A percentile compares a stretch with the other conserved stretches of the same genome.
Conservation (phyloP, 2,888 invertebrate genomes). For the Anodontia alba region DNA sequence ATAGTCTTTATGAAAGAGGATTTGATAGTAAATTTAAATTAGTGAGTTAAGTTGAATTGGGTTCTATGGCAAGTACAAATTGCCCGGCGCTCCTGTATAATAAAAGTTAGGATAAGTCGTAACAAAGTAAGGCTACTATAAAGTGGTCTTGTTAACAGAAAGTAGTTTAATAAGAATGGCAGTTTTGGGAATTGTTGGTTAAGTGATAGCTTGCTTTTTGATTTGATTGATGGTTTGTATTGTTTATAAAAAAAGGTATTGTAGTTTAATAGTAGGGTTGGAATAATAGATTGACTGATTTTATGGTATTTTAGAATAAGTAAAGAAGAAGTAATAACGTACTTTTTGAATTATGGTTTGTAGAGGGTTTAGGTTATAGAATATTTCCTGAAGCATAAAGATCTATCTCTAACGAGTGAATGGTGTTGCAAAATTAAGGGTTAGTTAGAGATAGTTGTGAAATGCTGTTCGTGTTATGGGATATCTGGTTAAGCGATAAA, state of each 20-base stretch:
- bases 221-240: background rate
- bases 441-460: conserved; percentile 25
- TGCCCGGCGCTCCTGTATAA: no score
- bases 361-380: conserved; percentile 14
- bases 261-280: background rate
- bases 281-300: background rate
- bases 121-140: no score
- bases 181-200: background rate
- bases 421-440: conserved; percentile 33
- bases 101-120: no score
- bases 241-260: background rate
- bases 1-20: no score
- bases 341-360: conserved; percentile 49
- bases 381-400: conserved; percentile 30
- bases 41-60: no score
- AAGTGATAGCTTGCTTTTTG: background rate
- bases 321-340: no score
- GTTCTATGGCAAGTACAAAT: no score
- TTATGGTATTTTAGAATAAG: background rate
- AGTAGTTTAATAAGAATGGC: background rate
- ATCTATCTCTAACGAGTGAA: conserved; percentile 22
- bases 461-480: conserved; percentile 26
- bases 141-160: background rate
- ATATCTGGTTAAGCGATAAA: conserved; percentile 42
- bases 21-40: no score